These are phyloP conservation scores for Enteromius viviparus DNA, from an alignment of 2,797 vertebrate genomes.

Conservation along the genomic window DNA sequence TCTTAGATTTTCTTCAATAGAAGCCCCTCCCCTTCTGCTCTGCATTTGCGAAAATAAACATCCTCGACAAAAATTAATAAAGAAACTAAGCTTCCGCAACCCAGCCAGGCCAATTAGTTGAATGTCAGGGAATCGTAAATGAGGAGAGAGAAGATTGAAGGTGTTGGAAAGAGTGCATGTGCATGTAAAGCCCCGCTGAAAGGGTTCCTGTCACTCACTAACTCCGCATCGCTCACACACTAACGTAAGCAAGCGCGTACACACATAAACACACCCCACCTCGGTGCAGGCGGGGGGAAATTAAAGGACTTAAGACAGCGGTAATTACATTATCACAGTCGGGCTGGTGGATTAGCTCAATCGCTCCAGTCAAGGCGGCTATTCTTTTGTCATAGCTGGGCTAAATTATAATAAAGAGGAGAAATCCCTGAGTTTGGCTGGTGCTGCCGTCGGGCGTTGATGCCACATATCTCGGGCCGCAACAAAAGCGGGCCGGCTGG, in stretches of 20 bases:
- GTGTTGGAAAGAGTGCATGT: conserved; percentile 88
- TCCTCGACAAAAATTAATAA: conserved; percentile 89
- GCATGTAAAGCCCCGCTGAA: conserved; percentile 77
- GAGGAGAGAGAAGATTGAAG: conserved; percentile 91
- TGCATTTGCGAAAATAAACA: conserved; percentile 88
- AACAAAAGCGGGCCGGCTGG: conserved; percentile 88
- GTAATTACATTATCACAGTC: conserved; percentile 99
- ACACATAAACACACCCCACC: conserved; percentile 71
- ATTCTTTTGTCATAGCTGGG: conserved; percentile 92
- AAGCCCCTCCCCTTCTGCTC: conserved; percentile 59
- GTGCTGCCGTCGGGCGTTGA: conserved; percentile 85
- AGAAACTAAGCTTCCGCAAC: conserved; percentile 96
- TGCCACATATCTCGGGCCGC: conserved; percentile 89
- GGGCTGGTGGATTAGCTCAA: conserved; percentile 96
- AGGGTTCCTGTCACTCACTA: conserved; percentile 75
- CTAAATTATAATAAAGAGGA: conserved; percentile 69
- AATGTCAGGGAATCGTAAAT: conserved; percentile 99
- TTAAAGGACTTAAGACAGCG: conserved; percentile 98
- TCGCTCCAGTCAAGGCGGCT: conserved; percentile 97
- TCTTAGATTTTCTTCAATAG: conserved; percentile 76
- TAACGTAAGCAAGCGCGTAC: conserved; percentile 35
- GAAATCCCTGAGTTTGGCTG: conserved; percentile 90
- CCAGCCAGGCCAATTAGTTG: conserved; percentile 99
- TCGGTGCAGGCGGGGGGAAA: conserved; percentile 88
- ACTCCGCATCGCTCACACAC: conserved; percentile 40